phyloP scores from a whole-genome alignment of 1,140 invertebrate genomes.

The Drosophila sp. region DNA sequence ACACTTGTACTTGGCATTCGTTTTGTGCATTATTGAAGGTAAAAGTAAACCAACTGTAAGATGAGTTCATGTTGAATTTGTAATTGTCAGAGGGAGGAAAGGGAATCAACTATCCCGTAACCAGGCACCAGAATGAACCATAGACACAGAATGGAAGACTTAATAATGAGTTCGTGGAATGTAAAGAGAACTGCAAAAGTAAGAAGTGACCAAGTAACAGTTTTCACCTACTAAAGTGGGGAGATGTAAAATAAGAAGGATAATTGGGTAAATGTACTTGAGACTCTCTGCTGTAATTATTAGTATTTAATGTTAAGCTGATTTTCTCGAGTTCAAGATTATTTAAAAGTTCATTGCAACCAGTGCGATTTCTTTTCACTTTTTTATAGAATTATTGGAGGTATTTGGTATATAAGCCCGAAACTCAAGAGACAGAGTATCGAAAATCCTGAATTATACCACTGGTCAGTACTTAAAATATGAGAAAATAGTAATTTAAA shows the following conservation, averaged over 20 bases:
- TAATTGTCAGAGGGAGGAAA: slow-evolving; percentile 1
- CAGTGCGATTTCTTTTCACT: too few species aligned
- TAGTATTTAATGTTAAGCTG: too few species aligned
- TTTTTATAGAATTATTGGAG: too few species aligned
- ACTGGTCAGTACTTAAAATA: too few species aligned
- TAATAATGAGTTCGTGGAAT: slow-evolving; percentile 8
- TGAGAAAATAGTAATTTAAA: too few species aligned
- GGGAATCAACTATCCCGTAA: not conserved
- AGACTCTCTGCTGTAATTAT: too few species aligned
- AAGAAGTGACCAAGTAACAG: slow-evolving; percentile 14
- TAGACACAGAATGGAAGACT: slow-evolving; percentile 8
- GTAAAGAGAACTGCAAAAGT: not conserved
- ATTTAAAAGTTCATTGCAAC: too few species aligned
- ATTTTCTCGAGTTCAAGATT: too few species aligned
- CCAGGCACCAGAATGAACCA: not conserved
- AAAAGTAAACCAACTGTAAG: slow-evolving; percentile 52
- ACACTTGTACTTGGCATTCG: slow-evolving; percentile 55
- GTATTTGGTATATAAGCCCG: too few species aligned
- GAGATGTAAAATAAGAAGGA: not conserved
- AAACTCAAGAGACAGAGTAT: too few species aligned
- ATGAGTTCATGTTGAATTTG: slow-evolving; percentile 29
- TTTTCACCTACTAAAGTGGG: not conserved
- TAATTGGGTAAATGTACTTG: not conserved
- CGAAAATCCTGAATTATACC: too few species aligned
- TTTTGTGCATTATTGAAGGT: slow-evolving; percentile 47